Evolutionary conservation across 2,888 invertebrate species (phyloP).

Genomic region (Protophormia terraenovae): DNA sequence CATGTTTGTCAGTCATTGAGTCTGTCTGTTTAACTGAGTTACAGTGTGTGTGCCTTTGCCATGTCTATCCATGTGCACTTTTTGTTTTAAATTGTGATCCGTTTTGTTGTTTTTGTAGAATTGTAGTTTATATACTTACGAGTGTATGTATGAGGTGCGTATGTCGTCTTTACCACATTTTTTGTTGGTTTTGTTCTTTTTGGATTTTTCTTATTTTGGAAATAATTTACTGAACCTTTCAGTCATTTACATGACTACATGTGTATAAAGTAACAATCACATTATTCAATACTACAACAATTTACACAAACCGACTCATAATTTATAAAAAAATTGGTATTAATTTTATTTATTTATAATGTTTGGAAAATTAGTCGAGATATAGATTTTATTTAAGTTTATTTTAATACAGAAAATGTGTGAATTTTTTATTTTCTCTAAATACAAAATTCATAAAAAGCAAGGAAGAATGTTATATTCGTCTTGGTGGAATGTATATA

Average conservation of each 20-base stretch:
- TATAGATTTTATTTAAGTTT: neutral
- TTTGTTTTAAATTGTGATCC: slow-evolving; percentile 53
- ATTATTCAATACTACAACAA: slow-evolving; percentile 62
- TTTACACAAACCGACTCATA: slow-evolving; percentile 47
- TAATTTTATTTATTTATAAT: slow-evolving; percentile 36
- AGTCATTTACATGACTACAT: slow-evolving; percentile 64
- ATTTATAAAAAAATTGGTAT: slow-evolving; percentile 59
- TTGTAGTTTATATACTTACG: neutral
- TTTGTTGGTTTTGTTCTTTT: slow-evolving; percentile 18
- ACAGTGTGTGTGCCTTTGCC: slow-evolving; percentile 18
- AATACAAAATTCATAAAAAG: too few species aligned
- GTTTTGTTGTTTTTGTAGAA: slow-evolving; percentile 24
- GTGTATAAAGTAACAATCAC: slow-evolving; percentile 56
- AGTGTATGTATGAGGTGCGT: slow-evolving; percentile 30
- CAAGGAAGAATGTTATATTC: too few species aligned
- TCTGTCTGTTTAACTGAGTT: neutral
- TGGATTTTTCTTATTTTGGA: slow-evolving; percentile 19
- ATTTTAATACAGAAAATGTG: neutral
- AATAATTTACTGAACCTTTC: slow-evolving; percentile 63
- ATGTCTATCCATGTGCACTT: slow-evolving; percentile 49
- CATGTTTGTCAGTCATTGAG: neutral
- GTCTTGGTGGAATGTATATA: too few species aligned
- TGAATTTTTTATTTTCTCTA: too few species aligned
- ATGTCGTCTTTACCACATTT: slow-evolving; percentile 27
- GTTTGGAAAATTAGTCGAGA: slow-evolving; percentile 11